Percentiles rank a stretch among this genome's conserved stretches.
phyloP scores from a whole-genome alignment of 2,888 invertebrate genomes.

The Nomada lathburiana region DNA sequence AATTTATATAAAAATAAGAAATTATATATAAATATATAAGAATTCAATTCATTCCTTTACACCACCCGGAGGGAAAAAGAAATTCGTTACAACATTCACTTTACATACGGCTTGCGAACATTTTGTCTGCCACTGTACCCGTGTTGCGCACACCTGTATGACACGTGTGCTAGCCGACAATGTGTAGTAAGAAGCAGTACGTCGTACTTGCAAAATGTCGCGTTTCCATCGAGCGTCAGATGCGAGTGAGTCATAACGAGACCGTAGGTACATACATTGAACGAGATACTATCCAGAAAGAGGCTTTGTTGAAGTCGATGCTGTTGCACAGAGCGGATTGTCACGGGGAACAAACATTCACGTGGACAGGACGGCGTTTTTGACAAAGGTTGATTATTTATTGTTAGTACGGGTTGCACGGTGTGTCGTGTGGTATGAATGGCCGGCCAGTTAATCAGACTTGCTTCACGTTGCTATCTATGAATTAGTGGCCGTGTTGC shows the following conservation, averaged over 20 bases:
- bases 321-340: slow-evolving; percentile 8
- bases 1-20: too few species aligned
- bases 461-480: background rate
- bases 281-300: slow-evolving; percentile 39
- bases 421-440: background rate
- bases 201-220: slow-evolving; percentile 11
- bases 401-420: slow-evolving; percentile 4
- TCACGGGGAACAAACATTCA: slow-evolving; percentile 16
- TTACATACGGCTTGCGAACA: background rate
- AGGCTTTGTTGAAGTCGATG: slow-evolving; percentile 18
- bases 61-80: too few species aligned
- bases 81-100: too few species aligned
- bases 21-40: too few species aligned
- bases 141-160: too few species aligned
- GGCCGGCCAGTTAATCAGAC: slow-evolving; percentile 31
- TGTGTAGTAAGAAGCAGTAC: background rate
- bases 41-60: too few species aligned
- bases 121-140: too few species aligned
- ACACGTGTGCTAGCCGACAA: slow-evolving; percentile 14
- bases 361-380: slow-evolving; percentile 19
- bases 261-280: slow-evolving; percentile 26
- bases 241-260: slow-evolving; percentile 51
- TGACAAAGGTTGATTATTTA: slow-evolving; percentile 47
- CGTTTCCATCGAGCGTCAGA: slow-evolving; percentile 32
- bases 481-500: background rate